phyloP scores from a whole-genome alignment of 2,113 vertebrate species.

The Paraplagusia blochii region DNA sequence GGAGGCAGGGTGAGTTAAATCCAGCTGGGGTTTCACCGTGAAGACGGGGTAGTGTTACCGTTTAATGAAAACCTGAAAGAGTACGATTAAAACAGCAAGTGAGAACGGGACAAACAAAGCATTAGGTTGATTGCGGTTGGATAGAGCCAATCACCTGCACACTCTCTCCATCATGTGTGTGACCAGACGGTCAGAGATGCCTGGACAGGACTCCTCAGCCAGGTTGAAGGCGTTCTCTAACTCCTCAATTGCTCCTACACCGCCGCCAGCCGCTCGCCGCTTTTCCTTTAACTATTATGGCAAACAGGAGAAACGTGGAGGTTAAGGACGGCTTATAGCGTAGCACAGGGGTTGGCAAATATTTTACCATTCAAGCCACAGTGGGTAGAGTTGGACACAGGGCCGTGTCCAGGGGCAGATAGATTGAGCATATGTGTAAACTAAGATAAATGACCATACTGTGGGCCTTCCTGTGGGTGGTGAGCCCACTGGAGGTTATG shows the following conservation, averaged over 20 bases:
- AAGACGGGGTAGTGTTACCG: conserved; percentile 84
- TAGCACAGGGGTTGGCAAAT: too few relatives aligned
- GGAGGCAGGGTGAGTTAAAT: conserved; percentile 35
- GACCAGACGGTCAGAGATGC: conserved; percentile 92
- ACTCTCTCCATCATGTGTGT: conserved; percentile 91
- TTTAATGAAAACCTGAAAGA: conserved; percentile 85
- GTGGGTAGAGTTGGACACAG: too few relatives aligned
- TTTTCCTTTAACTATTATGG: conserved; percentile 86
- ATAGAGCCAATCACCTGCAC: conserved; percentile 78
- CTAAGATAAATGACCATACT: too few relatives aligned
- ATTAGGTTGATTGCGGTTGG: neutral
- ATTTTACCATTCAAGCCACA: too few relatives aligned
- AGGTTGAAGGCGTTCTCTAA: conserved; percentile 96
- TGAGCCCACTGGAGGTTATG: too few relatives aligned
- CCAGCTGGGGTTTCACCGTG: conserved; percentile 75
- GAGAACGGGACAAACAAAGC: neutral
- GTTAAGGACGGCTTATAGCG: neutral
- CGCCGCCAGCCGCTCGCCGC: conserved; percentile 82
- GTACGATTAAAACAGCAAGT: neutral
- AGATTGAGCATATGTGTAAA: too few relatives aligned
- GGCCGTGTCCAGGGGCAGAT: too few relatives aligned
- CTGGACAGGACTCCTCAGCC: conserved; percentile 91
- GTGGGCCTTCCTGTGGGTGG: too few relatives aligned
- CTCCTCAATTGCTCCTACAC: conserved; percentile 89
- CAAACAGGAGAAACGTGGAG: neutral